These are phyloP conservation scores for Zootermopsis nevadensis DNA, from an alignment of 2,888 invertebrate species.

Conservation along the genomic window DNA sequence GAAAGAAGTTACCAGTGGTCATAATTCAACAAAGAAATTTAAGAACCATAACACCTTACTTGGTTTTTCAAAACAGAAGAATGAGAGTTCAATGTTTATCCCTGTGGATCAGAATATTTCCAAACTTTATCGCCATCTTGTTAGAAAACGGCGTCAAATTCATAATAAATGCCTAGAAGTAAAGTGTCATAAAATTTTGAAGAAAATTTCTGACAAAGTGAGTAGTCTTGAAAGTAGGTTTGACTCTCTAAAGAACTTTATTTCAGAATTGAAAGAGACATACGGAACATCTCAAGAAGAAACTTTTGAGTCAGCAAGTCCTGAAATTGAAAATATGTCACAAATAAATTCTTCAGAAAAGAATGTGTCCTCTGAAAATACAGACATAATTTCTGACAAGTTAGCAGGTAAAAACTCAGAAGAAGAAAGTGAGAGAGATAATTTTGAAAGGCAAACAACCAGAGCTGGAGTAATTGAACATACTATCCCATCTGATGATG, in stretches of 20 bases:
- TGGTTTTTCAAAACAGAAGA: too few relatives aligned
- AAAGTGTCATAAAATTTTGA: neutral
- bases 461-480: too few relatives aligned
- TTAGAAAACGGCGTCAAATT: neutral
- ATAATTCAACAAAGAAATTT: too few relatives aligned
- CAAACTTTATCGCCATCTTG: neutral
- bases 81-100: too few relatives aligned
- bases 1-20: neutral
- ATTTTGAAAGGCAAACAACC: too few relatives aligned
- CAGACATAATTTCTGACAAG: too few relatives aligned
- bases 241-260: neutral
- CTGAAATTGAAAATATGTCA: neutral
- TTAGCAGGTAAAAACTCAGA: too few relatives aligned
- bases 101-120: neutral
- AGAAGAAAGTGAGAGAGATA: too few relatives aligned
- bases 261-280: neutral
- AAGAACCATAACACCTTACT: too few relatives aligned
- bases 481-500: too few relatives aligned
- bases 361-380: too few relatives aligned
- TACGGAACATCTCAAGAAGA: neutral
- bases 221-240: neutral
- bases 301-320: neutral
- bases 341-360: too few relatives aligned
- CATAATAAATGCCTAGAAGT: neutral
- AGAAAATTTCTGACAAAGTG: slow-evolving; percentile 1